Conservation (phyloP, 2,888 invertebrate species). For the Dynastes tityus region DNA sequence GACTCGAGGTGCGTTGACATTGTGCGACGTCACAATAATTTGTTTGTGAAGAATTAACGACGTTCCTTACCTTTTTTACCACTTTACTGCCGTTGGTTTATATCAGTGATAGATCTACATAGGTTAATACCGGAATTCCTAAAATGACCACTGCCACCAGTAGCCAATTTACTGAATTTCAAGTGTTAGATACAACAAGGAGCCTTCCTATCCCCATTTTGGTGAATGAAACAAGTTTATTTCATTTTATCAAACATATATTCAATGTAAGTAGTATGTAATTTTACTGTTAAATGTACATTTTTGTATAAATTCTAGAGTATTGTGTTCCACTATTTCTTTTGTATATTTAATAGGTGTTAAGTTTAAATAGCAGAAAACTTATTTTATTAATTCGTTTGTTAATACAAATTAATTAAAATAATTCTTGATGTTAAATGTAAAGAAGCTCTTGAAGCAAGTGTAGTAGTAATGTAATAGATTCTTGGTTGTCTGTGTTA, state of each 20-base stretch:
- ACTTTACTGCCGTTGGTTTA: slow-evolving; percentile 49
- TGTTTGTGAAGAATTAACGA: slow-evolving; percentile 37
- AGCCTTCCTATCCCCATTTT: slow-evolving; percentile 36
- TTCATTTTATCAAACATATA: slow-evolving; percentile 15
- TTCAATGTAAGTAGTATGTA: slow-evolving; percentile 40
- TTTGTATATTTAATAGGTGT: slow-evolving; percentile 11
- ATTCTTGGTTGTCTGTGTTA: too few species aligned
- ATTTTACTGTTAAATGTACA: slow-evolving; percentile 37
- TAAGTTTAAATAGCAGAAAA: slow-evolving; percentile 24
- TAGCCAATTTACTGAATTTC: slow-evolving; percentile 43
- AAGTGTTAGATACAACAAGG: slow-evolving; percentile 19
- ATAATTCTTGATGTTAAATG: too few species aligned
- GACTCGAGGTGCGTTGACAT: slow-evolving; percentile 57
- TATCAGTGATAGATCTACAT: slow-evolving; percentile 48
- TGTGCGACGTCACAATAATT: slow-evolving; percentile 53
- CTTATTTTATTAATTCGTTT: not conserved
- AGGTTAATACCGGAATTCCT: slow-evolving; percentile 48
- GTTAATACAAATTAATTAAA: too few species aligned
- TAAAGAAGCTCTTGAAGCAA: too few species aligned
- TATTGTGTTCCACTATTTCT: not conserved
- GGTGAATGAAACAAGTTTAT: not conserved
- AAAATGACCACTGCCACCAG: slow-evolving; percentile 49
- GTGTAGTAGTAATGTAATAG: too few species aligned
- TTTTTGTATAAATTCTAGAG: slow-evolving; percentile 19
- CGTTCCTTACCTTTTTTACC: slow-evolving; percentile 26